Evolutionary conservation across 2,888 invertebrate genomes (phyloP), one percentile per base, ranked within the genome.

Genomic region (Mayetiola destructor): DNA sequence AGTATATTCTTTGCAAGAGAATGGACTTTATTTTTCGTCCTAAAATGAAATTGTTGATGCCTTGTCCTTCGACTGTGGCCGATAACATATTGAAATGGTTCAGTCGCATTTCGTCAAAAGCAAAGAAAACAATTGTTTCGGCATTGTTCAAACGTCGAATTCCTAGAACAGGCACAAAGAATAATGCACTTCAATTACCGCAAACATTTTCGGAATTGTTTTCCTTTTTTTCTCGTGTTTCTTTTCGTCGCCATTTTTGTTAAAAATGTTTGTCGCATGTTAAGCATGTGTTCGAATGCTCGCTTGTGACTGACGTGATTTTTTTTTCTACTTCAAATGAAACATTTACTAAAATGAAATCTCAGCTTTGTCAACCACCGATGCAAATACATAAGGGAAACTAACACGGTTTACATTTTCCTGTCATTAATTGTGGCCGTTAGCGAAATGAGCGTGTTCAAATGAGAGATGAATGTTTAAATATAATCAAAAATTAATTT

Each of bases 121-220:
- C 48, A 27, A 48, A 27, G n/a, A 48, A 6, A 48, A n/a, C 8
- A 48, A 48, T 27, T 48, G 48, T 27, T 48, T 48, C 27, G 48
- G 48, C 48, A 27, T 48, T 48, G 27, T 48, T 27, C n/a, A n/a
- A 27, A 27, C n/a, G 48, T 6, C 23, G 23, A 48, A n/a, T 48
- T 37, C 27, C 48, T 16, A 48, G 48, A 16, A 48, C 23, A 48
- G 4, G 27, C 3, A 48, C 27, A 48, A 6, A 27, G 27, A 48
- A 48, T 16, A 48, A 48, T 48, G 10, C 48, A 8, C 48, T 48
- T 27, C 27, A 48, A 48, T 48, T 48, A 48, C 48, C 48, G 27
- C 48, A 48, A 48, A 3, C 48, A 48, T 48, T 48, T 48, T 42
- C 27, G n/a, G 23, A 48, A 48, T 48, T 23, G 48, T 27, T 48